phyloP scores from a whole-genome alignment of 2,113 vertebrate species.

The Saguinus imperator region DNA sequence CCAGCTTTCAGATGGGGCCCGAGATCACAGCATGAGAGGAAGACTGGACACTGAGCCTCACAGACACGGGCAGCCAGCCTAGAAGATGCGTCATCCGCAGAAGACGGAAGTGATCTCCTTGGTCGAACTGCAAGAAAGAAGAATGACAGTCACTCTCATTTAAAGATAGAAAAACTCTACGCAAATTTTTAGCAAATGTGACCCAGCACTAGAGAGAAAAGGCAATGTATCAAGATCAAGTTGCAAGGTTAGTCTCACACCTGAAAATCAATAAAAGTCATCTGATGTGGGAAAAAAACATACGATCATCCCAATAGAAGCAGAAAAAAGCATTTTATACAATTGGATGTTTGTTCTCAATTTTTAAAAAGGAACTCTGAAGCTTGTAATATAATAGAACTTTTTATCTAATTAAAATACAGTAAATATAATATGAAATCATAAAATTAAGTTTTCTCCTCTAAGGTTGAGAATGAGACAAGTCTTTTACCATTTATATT shows the following conservation, averaged over 20 bases:
- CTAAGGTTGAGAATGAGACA: background rate
- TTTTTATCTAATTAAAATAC: background rate
- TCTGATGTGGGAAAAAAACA: background rate
- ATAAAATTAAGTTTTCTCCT: background rate
- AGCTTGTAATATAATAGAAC: background rate
- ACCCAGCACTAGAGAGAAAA: background rate
- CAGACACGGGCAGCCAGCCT: fast-evolving
- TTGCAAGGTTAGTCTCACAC: background rate
- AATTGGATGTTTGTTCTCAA: background rate
- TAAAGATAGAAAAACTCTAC: background rate
- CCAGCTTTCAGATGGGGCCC: background rate
- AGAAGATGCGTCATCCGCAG: no score
- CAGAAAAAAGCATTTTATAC: background rate
- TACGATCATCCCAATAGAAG: background rate
- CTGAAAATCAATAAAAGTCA: background rate
- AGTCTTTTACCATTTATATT: background rate
- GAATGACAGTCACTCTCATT: background rate
- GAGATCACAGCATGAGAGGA: fast-evolving
- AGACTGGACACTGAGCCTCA: fast-evolving
- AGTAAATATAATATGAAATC: background rate
- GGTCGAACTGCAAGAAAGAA: background rate
- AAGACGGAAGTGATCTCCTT: no score
- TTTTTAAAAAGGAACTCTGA: background rate
- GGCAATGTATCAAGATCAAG: background rate
- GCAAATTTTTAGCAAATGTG: background rate